Base-by-base conservation (phyloP, 2,888 invertebrate genomes). In the Spisula solida region DNA sequence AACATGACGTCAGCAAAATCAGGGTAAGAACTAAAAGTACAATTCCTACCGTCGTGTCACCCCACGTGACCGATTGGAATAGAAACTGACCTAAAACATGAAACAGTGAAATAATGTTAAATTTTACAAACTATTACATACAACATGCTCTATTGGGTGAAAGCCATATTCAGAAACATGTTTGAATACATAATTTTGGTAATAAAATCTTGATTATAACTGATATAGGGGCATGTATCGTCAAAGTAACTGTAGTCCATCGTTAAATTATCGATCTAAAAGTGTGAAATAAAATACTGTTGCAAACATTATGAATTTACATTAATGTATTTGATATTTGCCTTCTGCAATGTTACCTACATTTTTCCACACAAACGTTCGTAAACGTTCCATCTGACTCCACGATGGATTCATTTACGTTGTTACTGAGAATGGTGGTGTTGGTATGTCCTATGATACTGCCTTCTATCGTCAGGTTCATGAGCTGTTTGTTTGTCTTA, bases 1-100 rank as follows among this genome's bases (percentile, higher is more conserved):
- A 93, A 66, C 95, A 95, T 12, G 93, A 34, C 31, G 94, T 92
- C 29, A 95, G 92, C 0, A 95, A 66, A 56, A 94, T 25, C 20
- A 96, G 88, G 10, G 95, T 90, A 6, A 94, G 55, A 12, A 94
- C 82, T 10, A 96, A 88, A 55, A 95, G 84, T 10, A 95, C 89
- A 2, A 87, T 92, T 0, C 96, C 96, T 14, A 94, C 92, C 0
- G 91, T 92, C 1, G 89, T 86, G 90, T 95, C 95, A n/a, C 82
- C 90, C 90, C 92, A 88, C 29, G 91, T 55, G 34, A 92, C 93
- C 81, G 93, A 90, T 51, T 94, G 86, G 90, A 94, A 94, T 55
- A 93, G 55, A 78, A 89, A 93, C 4, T 82, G 60, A 84, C 88
- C 88, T 90, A 88, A 81, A 87, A 89, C 1, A 25, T 25, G 6